phyloP scores from a whole-genome alignment of 2,113 vertebrate genomes.

The Campylorhamphus procurvoides region DNA sequence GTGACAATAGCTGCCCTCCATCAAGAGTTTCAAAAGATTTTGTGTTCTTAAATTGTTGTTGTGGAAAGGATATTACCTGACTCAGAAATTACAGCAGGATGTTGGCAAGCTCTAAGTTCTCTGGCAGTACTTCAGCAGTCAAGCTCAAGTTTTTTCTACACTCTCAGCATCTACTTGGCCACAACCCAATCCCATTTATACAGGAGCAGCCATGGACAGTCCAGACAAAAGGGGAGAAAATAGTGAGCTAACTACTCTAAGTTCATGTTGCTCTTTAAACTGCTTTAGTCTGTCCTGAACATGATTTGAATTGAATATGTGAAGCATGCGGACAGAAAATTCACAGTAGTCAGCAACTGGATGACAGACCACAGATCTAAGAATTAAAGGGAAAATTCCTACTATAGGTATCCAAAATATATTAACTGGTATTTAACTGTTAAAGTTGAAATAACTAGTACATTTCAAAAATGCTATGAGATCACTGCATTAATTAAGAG shows the following conservation, averaged over 20 bases:
- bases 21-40: conserved; percentile 1
- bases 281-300: background rate
- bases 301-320: background rate
- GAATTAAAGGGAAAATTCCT: background rate
- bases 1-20: background rate
- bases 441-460: background rate
- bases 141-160: background rate
- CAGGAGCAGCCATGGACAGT: background rate
- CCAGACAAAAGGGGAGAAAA: background rate
- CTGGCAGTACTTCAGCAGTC: background rate
- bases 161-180: conserved; percentile 16
- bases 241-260: background rate
- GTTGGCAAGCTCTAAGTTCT: background rate
- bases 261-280: background rate
- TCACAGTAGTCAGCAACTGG: background rate
- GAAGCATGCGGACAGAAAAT: background rate
- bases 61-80: conserved; percentile 21
- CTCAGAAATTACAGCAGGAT: conserved; percentile 11
- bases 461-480: background rate
- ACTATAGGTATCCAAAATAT: background rate
- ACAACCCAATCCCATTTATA: background rate
- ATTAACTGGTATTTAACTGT: background rate
- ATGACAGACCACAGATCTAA: background rate
- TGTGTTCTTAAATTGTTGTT: background rate
- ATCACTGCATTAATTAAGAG: background rate